These are phyloP conservation scores for Brachionus plicatilis DNA, from an alignment of 1,140 invertebrate species.

Conservation along the genomic window DNA sequence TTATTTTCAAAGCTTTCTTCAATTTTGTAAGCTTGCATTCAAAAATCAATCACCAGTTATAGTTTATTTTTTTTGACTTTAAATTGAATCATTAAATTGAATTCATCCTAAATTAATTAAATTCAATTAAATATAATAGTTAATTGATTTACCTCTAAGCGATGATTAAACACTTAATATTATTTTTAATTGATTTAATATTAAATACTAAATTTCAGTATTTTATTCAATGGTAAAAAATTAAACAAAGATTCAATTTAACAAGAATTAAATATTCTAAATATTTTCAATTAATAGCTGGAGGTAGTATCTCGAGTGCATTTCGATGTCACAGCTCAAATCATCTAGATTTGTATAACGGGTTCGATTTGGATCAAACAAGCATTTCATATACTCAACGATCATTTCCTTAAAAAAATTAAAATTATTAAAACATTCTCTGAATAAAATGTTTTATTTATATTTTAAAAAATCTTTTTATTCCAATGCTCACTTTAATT, in stretches of 20 bases:
- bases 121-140: too few relatives aligned
- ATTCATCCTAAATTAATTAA: too few relatives aligned
- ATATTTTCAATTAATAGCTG: not conserved
- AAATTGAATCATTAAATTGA: too few relatives aligned
- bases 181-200: too few relatives aligned
- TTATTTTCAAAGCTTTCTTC: too few relatives aligned
- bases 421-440: not conserved
- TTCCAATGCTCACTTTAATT: too few relatives aligned
- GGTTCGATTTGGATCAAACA: conserved; percentile 22
- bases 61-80: too few relatives aligned
- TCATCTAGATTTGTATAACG: conserved; percentile 35
- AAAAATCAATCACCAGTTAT: not conserved
- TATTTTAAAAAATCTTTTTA: too few relatives aligned
- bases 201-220: not conserved
- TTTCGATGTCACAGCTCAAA: conserved; percentile 10
- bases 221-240: not conserved
- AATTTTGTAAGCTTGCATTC: too few relatives aligned
- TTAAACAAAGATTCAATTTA: not conserved
- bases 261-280: not conserved
- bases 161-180: too few relatives aligned
- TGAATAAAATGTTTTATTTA: too few relatives aligned
- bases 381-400: conserved; percentile 15
- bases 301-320: conserved; percentile 9
- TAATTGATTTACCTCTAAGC: too few relatives aligned
- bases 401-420: not conserved